Conservation (phyloP, 2,888 invertebrate species). For the Auanema sp. region DNA sequence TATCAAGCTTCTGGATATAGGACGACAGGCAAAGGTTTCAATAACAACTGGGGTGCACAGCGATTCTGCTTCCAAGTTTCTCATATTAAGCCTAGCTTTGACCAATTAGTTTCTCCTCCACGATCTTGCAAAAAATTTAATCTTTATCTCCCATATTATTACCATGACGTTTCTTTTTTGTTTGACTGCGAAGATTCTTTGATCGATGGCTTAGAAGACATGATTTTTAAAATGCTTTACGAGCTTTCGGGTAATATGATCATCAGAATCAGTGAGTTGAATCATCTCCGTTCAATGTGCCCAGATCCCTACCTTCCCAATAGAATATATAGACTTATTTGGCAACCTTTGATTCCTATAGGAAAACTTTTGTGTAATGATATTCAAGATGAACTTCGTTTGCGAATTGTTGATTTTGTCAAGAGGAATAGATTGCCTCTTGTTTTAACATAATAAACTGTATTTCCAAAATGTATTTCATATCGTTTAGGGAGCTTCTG, state of each 20-base stretch:
- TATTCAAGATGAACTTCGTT: conserved; percentile 46
- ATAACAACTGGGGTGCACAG: conserved; percentile 41
- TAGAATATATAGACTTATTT: conserved; percentile 53
- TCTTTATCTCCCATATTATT: conserved; percentile 37
- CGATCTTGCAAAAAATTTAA: not conserved
- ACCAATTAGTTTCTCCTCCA: not conserved
- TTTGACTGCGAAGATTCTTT: conserved; percentile 30
- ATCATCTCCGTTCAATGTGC: conserved; percentile 38
- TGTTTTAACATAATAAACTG: conserved; percentile 24
- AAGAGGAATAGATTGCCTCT: conserved; percentile 21
- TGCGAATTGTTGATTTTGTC: conserved; percentile 17
- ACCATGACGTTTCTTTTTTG: conserved; percentile 54
- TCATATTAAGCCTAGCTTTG: not conserved
- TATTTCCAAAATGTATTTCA: not conserved
- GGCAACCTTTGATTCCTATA: conserved; percentile 50
- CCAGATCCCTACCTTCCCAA: conserved; percentile 46
- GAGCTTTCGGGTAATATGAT: conserved; percentile 30
- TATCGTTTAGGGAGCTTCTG: not conserved
- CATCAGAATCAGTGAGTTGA: conserved; percentile 34
- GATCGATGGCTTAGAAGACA: conserved; percentile 14
- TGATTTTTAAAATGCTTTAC: conserved; percentile 23
- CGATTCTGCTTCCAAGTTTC: conserved; percentile 36
- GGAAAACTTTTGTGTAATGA: conserved; percentile 33
- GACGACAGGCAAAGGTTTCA: conserved; percentile 47
- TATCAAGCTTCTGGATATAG: conserved; percentile 54